These are phyloP conservation scores for Matsumyia berberina DNA, from an alignment of 2,888 invertebrate species.

Conservation along the genomic window DNA sequence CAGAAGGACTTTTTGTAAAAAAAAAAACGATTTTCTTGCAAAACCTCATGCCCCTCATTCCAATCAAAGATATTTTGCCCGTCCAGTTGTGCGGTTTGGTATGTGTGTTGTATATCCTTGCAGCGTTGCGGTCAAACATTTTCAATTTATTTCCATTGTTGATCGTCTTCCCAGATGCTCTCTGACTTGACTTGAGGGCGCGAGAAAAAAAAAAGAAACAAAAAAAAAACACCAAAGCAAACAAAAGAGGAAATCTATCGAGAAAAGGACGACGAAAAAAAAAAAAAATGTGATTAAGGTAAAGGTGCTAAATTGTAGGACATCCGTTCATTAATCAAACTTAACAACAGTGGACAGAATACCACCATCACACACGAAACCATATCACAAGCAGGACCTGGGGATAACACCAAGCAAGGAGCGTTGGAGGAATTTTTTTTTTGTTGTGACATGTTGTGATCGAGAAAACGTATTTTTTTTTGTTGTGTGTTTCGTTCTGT, in stretches of 20 bases:
- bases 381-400: not conserved
- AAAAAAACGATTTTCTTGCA: slow-evolving; percentile 30
- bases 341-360: slow-evolving; percentile 47
- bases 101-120: slow-evolving; percentile 29
- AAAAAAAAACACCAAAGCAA: not conserved
- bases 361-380: not conserved
- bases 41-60: slow-evolving; percentile 50
- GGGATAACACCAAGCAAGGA: too few relatives aligned
- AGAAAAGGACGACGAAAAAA: slow-evolving; percentile 23
- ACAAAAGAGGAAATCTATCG: slow-evolving; percentile 34
- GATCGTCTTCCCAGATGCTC: slow-evolving; percentile 70
- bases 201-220: slow-evolving; percentile 22
- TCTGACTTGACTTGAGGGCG: slow-evolving; percentile 58
- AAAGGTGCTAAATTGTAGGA: slow-evolving; percentile 75
- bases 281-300: slow-evolving; percentile 69
- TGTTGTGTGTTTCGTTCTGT: slow-evolving; percentile 23
- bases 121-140: slow-evolving; percentile 71
- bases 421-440: slow-evolving; percentile 27
- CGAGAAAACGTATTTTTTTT: slow-evolving; percentile 23
- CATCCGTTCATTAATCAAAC: slow-evolving; percentile 76
- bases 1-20: slow-evolving; percentile 27
- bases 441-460: slow-evolving; percentile 68
- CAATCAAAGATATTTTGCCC: slow-evolving; percentile 48
- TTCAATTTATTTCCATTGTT: slow-evolving; percentile 75
- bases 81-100: slow-evolving; percentile 12